Evolutionary conservation across 2,797 vertebrate genomes (phyloP).

Genomic region (Acanthis flammea): DNA sequence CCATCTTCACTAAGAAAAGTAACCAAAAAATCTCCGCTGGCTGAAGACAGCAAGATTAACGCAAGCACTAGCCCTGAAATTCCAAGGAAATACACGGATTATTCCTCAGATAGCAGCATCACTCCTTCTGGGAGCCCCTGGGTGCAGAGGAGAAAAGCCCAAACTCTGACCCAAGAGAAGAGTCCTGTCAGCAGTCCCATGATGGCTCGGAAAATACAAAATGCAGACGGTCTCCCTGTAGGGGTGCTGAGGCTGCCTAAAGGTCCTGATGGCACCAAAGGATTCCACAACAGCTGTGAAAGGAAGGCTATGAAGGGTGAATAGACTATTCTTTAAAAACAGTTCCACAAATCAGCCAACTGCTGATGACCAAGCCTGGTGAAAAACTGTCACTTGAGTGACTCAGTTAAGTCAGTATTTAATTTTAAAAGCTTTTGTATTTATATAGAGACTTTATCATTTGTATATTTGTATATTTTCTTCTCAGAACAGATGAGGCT

Average conservation of each 20-base stretch:
- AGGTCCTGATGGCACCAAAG: constrained; percentile 92
- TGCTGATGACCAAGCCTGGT: constrained; percentile 5
- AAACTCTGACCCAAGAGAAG: constrained; percentile 86
- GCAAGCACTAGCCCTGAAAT: constrained; percentile 78
- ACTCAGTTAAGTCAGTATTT: constrained; percentile 55
- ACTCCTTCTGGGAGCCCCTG: constrained; percentile 94
- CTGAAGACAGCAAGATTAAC: constrained; percentile 80
- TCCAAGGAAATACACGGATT: constrained; percentile 82
- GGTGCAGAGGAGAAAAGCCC: constrained; percentile 90
- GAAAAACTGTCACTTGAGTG: neutral
- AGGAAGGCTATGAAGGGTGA: constrained; percentile 66
- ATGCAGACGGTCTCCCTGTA: constrained; percentile 85
- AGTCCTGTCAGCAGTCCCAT: constrained; percentile 89
- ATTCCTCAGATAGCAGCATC: constrained; percentile 95
- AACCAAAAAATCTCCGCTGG: constrained; percentile 86
- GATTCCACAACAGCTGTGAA: constrained; percentile 84
- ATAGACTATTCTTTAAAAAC: neutral
- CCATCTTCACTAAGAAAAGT: constrained; percentile 87
- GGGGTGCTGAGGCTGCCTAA: constrained; percentile 89
- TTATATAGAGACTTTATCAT: constrained; percentile 32
- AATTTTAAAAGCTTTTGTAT: constrained; percentile 65
- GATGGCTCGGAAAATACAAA: constrained; percentile 87
- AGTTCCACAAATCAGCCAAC: neutral
- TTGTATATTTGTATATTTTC: constrained; percentile 64
- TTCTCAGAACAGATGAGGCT: neutral